Evolutionary conservation across 2,797 vertebrate genomes (phyloP).

Genomic region (Vespertilio murinus): DNA sequence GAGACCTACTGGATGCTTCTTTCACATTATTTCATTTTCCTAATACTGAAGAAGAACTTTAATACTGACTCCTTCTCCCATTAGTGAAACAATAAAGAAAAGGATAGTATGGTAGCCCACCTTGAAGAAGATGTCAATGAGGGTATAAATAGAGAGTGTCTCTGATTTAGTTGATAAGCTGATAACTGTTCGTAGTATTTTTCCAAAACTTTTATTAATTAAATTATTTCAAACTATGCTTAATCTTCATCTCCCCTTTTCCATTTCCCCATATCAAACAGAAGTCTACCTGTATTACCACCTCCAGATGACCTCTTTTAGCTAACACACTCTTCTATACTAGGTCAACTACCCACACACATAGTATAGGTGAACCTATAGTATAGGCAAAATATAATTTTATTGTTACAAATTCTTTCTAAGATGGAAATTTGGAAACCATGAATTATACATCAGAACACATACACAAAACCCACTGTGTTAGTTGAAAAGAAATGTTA

Average conservation of each 20-base stretch:
- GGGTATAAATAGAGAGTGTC: background rate
- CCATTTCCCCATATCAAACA: conserved; percentile 18
- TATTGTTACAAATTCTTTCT: conserved; percentile 15
- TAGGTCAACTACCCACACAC: background rate
- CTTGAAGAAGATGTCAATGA: background rate
- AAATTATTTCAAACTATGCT: conserved; percentile 16
- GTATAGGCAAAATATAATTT: conserved; percentile 49
- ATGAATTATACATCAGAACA: conserved; percentile 66
- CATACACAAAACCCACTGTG: conserved; percentile 29
- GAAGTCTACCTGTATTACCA: background rate
- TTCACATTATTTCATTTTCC: background rate
- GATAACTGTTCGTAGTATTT: background rate
- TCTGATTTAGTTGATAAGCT: conserved; percentile 7
- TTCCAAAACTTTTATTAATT: conserved; percentile 16
- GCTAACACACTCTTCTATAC: conserved; percentile 14
- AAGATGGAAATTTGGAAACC: conserved; percentile 42
- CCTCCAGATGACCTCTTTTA: conserved; percentile 1
- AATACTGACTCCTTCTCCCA: background rate
- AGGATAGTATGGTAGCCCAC: background rate
- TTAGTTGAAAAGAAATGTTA: conserved; percentile 50
- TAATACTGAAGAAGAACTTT: background rate
- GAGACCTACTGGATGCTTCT: background rate
- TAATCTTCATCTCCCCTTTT: background rate
- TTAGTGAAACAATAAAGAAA: conserved; percentile 19
- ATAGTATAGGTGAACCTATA: background rate